Evolutionary conservation across 1,140 invertebrate species (phyloP).

Genomic region (Pararge aegeria): DNA sequence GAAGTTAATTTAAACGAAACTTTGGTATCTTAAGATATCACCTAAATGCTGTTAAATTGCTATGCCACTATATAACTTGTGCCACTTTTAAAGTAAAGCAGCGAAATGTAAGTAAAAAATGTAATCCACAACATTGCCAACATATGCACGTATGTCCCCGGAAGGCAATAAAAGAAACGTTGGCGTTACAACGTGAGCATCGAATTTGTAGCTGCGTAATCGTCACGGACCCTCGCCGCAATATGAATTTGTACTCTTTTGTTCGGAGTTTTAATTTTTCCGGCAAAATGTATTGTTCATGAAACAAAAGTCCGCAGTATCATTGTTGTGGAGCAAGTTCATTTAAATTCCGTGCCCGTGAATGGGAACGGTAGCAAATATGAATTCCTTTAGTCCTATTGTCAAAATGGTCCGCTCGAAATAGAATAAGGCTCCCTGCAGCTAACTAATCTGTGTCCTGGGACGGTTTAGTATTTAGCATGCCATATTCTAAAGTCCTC

Average conservation of each 20-base stretch:
- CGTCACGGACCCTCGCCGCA: conserved; percentile 50
- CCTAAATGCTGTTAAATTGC: too few relatives aligned
- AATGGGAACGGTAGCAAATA: conserved; percentile 74
- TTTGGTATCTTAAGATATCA: too few relatives aligned
- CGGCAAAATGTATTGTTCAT: conserved; percentile 74
- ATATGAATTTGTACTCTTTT: conserved; percentile 76
- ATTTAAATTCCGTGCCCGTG: conserved; percentile 74
- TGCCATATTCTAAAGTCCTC: neutral
- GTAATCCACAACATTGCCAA: neutral
- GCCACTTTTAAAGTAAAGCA: too few relatives aligned
- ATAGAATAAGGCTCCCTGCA: conserved; percentile 3
- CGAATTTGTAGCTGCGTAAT: conserved; percentile 5
- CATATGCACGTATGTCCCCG: neutral
- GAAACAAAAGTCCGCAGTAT: conserved; percentile 72
- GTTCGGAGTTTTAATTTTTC: conserved; percentile 72
- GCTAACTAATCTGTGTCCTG: neutral
- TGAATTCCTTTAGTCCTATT: conserved; percentile 60
- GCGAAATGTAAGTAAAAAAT: neutral
- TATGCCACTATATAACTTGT: too few relatives aligned
- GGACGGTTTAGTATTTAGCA: neutral
- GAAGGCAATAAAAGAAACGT: conserved; percentile 9
- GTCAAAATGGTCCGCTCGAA: conserved; percentile 4
- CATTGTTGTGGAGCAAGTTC: conserved; percentile 76
- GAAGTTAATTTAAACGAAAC: too few relatives aligned
- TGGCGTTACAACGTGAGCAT: neutral